Evolutionary conservation across 2,888 invertebrate genomes (phyloP).

Genomic region (Hemistola chrysoprasaria): DNA sequence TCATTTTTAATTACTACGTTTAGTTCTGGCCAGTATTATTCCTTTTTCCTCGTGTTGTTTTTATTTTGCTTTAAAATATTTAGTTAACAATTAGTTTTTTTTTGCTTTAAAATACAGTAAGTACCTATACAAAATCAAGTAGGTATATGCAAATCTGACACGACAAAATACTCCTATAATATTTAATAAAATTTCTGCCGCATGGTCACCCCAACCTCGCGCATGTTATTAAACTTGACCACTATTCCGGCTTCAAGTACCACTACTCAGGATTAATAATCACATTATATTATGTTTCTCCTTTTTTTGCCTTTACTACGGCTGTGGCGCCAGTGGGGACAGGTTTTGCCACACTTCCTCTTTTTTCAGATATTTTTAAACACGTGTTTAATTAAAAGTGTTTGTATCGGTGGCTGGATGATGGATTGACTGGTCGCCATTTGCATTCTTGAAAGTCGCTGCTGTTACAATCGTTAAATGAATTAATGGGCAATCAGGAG

Average conservation of each 20-base stretch:
- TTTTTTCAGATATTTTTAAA: conserved; percentile 23
- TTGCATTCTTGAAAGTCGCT: too few relatives aligned
- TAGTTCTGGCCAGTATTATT: too few relatives aligned
- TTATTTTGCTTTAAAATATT: too few relatives aligned
- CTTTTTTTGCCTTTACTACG: conserved; percentile 45
- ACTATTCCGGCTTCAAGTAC: conserved; percentile 53
- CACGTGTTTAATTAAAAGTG: conserved; percentile 41
- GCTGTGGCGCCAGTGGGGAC: conserved; percentile 58
- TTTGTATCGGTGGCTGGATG: conserved; percentile 22
- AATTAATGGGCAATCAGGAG: too few relatives aligned
- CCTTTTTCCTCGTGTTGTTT: too few relatives aligned
- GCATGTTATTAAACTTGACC: conserved; percentile 49
- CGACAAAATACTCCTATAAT: background rate
- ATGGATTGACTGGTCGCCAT: conserved; percentile 25
- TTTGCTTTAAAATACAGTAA: too few relatives aligned
- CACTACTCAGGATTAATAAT: conserved; percentile 62
- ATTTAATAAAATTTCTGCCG: too few relatives aligned
- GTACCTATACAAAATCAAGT: too few relatives aligned
- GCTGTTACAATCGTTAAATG: too few relatives aligned
- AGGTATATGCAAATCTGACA: too few relatives aligned
- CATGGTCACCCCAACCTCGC: conserved; percentile 54
- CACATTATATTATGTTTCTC: conserved; percentile 53
- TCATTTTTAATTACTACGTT: too few relatives aligned
- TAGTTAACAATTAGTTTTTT: too few relatives aligned
- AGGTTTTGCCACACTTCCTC: conserved; percentile 25